Base-by-base conservation (phyloP, 2,888 invertebrate species). In the Campoletis raptor region DNA sequence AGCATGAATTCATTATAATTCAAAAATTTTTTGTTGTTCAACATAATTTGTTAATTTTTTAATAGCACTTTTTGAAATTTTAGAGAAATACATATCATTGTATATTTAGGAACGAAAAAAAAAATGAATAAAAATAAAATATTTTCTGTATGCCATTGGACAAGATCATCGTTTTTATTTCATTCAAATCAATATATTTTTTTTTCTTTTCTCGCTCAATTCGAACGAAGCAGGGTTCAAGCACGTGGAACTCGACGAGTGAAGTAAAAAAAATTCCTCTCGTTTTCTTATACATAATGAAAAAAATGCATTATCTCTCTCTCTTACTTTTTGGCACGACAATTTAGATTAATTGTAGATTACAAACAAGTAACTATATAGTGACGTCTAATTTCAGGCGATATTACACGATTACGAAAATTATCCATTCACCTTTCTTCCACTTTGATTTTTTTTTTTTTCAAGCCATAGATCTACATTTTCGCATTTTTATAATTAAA, bases 281-380 rank as follows among this genome's bases (percentile, higher is more conserved):
- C n/a, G 6, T 66, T 64, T 36, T 57, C 42, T 18, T 64, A 37
- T 61, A 36, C 30, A 12, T 42, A 42, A 74, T 61, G 42, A 42
- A 61, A 72, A 76, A 54, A 67, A 78, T 54, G 48, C 45, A 52
- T 18, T 24, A 37, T 78, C 36, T 69, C 67, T 69, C 67, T 69
- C 30, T 45, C 67, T 78, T 67, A 52, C 78, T 66, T 69, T 37
- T 78, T 78, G 78, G 78, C 78, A 78, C 78, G 37, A 66, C 45
- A 64, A 77, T 66, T 37, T 78, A 52, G 37, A 78, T 54, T 54
- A 67, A 52, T 78, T 54, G 21, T 52, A 48, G 52, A 54, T 69
- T 78, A 78, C 48, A 78, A 78, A 67, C 78, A 42, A 69, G 78
- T 78, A 67, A 40, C 77, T 78, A 78, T 64, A 10, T 18, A 78